Evolutionary conservation across 23 tunicate genomes (phyloP), one percentile per base, ranked within the genome.

Genomic region (Trididemnum clinides): DNA sequence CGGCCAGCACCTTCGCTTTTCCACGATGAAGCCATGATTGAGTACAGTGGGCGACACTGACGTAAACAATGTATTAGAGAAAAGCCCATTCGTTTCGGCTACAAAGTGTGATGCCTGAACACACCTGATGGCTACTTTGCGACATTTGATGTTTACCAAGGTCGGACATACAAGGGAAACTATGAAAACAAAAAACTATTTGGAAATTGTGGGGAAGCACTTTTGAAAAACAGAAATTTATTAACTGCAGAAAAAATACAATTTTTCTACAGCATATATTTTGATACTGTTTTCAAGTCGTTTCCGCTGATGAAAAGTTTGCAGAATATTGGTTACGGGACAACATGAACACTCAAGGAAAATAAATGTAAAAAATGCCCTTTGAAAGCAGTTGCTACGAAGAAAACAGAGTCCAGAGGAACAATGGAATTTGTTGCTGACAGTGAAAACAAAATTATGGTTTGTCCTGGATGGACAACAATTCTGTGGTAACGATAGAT

Each of bases 61-160:
- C 31, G 75, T 66, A 66, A 66, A 31, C 75, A 30, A 66, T 66
- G 37, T 37, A 66, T 66, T 4, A 66, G 36, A 66, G 12, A 6
- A 29, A 66, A 66, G 75, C 37, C 75, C 10, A 31, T 66, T 66
- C 75, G 75, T 28, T 66, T 59, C 22, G 75, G 75, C 12, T 28
- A 66, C 37, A 66, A 66, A 66, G 66, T 66, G n/a, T 66, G 75
- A 37, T 66, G 37, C 75, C 22, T 66, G 75, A 66, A 66, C 37
- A 66, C 37, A n/a, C n/a, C 37, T 32, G 37, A 32, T n/a, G 37
- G 75, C 75, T 66, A 66, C 37, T 37, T 66, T 31, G 36, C 36
- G 37, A 66, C 75, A 4, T 66, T 66, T 31, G 37, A 28, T 66
- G 31, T 59, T 59, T 10, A 59, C 66, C 66, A 59, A 59, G 66